Percentiles rank a stretch among this genome's conserved stretches.
Evolutionary conservation across 2,113 vertebrate species (phyloP).

Genomic region (Hemibagrus wyckioides): DNA sequence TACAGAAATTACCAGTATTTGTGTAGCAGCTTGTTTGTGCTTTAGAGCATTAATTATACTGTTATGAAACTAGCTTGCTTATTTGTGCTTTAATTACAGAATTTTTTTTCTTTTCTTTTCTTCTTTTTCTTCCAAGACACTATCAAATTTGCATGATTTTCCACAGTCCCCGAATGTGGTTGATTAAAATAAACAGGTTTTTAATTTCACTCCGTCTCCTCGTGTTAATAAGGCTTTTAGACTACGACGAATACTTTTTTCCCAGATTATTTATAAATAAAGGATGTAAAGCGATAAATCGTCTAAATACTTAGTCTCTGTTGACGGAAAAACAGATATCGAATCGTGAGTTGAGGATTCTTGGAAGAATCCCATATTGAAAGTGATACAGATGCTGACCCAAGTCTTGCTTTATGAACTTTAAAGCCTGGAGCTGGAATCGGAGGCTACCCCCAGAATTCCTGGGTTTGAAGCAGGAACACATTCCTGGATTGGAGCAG

Average conservation of each 20-base stretch:
- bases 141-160: constrained; percentile 22
- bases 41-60: constrained; percentile 9
- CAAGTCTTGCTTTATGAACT: not conserved
- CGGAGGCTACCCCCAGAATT: not conserved
- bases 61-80: constrained; percentile 4
- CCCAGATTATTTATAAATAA: not conserved
- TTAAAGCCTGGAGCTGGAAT: not conserved
- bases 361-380: not conserved
- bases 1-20: not conserved
- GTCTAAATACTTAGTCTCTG: not conserved
- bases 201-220: not conserved
- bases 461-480: not conserved
- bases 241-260: not conserved
- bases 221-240: constrained; percentile 15
- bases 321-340: not conserved
- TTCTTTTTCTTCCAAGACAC: not conserved
- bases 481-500: not conserved
- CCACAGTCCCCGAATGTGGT: not conserved
- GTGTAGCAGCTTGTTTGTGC: not conserved
- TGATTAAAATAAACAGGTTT: constrained; percentile 27
- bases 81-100: constrained; percentile 14
- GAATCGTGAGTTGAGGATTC: not conserved
- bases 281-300: not conserved
- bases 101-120: not conserved
- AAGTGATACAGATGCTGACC: not conserved